Conservation (phyloP, 2,113 vertebrate genomes). For the Puma concolor region DNA sequence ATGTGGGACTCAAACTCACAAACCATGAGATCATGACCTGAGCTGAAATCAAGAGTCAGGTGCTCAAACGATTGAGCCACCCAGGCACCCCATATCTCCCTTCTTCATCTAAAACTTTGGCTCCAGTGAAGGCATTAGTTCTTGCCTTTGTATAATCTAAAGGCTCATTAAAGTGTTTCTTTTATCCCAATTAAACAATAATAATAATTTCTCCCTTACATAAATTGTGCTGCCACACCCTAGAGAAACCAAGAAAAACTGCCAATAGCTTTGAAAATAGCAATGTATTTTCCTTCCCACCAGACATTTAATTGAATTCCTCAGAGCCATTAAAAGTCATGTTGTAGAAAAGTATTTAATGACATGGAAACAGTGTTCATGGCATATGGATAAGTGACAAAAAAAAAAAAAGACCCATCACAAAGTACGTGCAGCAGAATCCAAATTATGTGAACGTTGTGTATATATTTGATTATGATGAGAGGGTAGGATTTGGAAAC, state of each 20-base stretch:
- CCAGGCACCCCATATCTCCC: no score
- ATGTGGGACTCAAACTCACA: no score
- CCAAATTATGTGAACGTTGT: conserved; percentile 44
- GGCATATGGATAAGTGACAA: conserved; percentile 62
- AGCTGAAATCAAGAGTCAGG: no score
- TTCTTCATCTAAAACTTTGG: not conserved
- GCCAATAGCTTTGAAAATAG: conserved; percentile 66
- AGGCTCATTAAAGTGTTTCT: not conserved
- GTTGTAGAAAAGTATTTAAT: conserved; percentile 70
- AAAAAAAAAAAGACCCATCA: conserved; percentile 51
- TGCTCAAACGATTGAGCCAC: no score
- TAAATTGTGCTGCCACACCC: conserved; percentile 33
- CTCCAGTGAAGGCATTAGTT: not conserved
- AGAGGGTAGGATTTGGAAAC: conserved; percentile 47
- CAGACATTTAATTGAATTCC: conserved; percentile 64
- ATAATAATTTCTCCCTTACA: not conserved
- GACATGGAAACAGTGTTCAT: conserved; percentile 59
- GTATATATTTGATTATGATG: conserved; percentile 59
- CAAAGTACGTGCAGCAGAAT: conserved; percentile 32
- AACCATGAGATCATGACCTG: no score
- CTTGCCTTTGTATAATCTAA: not conserved
- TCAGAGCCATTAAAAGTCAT: conserved; percentile 67
- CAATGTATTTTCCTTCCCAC: conserved; percentile 52
- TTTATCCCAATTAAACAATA: not conserved
- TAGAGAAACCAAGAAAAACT: conserved; percentile 54